Evolutionary conservation across 2,888 invertebrate species (phyloP), one percentile per base, ranked within the genome.

Genomic region (Melitaea athalia): DNA sequence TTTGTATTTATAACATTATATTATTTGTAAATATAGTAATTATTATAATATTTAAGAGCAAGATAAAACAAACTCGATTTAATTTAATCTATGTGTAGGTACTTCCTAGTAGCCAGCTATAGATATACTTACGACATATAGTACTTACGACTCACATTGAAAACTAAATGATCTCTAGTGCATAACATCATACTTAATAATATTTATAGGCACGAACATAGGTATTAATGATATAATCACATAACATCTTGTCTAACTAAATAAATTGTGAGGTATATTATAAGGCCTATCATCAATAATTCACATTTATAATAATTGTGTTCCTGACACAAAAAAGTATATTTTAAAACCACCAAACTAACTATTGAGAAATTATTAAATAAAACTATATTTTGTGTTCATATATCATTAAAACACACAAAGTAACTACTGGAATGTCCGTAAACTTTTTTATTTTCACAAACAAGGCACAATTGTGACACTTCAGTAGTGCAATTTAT

Each of bases 21-120:
- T 93, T 93, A 92, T 92, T 82, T 93, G 92, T 93, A 92, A 92
- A 92, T 93, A 92, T 90, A 91, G 87, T 91, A 92, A 88, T 89
- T 91, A 91, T 79, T 86, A 84, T 86, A 83, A 85, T 89, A 87
- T 86, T 83, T 85, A 86, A 82, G 82, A 69, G 87, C 85, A 86
- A 87, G 87, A 87, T 88, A 87, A 55, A 89, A 88, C 89, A 87
- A 88, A 88, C 91, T 87, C 86, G 84, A 84, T 87, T 85, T 88
- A 86, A 83, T 86, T 86, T 85, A 87, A 76, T 82, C 85, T 87
- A 79, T 69, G 71, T 84, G 81, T 81, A 83, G 81, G 63, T 69
- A 86, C 78, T 85, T 86, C 89, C 81, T 24, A 24, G 85, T 84
- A 85, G 85, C 77, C 82, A 85, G 86, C 85, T 89, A 88, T 81